Evolutionary conservation across 2,797 vertebrate genomes (phyloP), one percentile per base, ranked within the genome.

Genomic region (Siniperca obscura): DNA sequence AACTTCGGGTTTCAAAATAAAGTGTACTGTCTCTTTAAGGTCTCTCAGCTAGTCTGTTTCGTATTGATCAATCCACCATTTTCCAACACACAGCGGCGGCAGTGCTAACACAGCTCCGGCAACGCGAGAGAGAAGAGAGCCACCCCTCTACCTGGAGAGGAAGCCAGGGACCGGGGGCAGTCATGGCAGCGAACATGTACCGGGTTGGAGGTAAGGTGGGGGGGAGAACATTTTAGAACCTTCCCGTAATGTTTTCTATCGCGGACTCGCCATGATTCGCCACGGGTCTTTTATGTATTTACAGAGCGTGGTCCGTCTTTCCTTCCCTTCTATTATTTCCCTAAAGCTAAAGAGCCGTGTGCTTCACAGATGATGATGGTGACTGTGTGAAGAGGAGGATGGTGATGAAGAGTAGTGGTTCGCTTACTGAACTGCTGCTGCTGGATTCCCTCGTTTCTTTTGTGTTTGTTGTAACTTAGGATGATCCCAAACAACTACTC

Each of bases 51-150:
- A 71, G 86, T 93, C 93, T 89, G 94, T 91, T 95, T 95, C 95
- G 94, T 96, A 96, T 96, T 94, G 96, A 96, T 96, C 96, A 93
- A 96, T 93, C 96, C 96, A 91, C 96, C 96, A 96, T 96, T 96
- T 96, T 96, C 96, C 96, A 96, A 93, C 95, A 94, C 94, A 94
- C 70, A 92, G 94, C 94, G 94, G 94, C 94, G 94, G 94, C 93
- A 93, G 93, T 79, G 90, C 94, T 88, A 91, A 87, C 92, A 85
- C 83, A 94, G 92, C 93, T 94, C 91, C 94, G 91, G 93, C 91
- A 88, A 90, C 92, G 83, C 55, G 60, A 85, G 70, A 66, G 81
- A 89, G 76, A 79, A 86, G 89, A 93, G 91, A 94, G 89, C 90
- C 90, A 88, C 81, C 91, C 93, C 93, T 94, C 92, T 89, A 95